Evolutionary conservation across 2,113 vertebrate species (phyloP).

Genomic region (Cryptotis parvus): DNA sequence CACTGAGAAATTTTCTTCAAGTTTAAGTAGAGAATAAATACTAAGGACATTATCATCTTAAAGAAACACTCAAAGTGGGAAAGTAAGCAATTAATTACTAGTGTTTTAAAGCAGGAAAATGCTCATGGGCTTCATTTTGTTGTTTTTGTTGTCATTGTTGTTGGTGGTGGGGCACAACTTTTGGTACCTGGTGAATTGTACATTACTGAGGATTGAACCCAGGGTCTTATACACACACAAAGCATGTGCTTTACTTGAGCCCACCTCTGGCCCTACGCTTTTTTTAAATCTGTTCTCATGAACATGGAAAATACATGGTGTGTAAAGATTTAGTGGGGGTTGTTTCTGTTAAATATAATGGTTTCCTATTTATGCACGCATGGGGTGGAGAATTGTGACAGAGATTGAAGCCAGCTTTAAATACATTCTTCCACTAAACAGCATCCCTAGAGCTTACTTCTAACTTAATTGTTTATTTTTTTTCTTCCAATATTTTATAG

Average conservation of each 20-base stretch:
- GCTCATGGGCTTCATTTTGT: no score
- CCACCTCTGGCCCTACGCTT: not conserved
- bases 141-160: no score
- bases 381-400: not conserved
- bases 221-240: no score
- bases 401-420: not conserved
- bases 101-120: not conserved
- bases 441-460: no score
- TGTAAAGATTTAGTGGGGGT: not conserved
- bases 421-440: no score
- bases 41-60: conserved; percentile 30
- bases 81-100: not conserved
- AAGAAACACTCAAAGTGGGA: not conserved
- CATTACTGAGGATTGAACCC: no score
- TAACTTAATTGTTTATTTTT: no score
- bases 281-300: not conserved
- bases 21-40: conserved; percentile 33
- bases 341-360: not conserved
- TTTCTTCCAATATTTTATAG: no score
- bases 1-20: conserved; percentile 21
- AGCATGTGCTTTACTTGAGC: no score
- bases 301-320: not conserved
- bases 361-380: not conserved
- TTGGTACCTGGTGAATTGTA: no score
- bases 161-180: no score